Evolutionary conservation across 2,888 invertebrate species (phyloP), one percentile per base, ranked within the genome.

Genomic region (Agriopis leucophaearia): DNA sequence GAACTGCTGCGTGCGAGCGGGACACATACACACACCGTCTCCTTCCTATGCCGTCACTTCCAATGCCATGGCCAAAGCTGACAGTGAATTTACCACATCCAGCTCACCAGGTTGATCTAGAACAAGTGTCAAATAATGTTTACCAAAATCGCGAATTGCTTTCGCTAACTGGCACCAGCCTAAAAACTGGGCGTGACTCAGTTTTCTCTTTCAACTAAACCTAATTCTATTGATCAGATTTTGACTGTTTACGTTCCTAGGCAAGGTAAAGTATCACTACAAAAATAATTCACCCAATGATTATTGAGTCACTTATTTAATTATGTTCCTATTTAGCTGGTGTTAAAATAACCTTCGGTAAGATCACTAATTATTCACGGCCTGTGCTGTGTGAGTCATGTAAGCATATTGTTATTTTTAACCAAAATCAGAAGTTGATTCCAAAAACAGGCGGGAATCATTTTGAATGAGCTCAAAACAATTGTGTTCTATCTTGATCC

Each of bases 1-100:
- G 93, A 94, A 92, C 92, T 90, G 86, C 84, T 86, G 84, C 78
- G 89, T 72, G 83, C 73, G 89, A 93, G 83, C 75, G 90, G 84
- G 92, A 92, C 78, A 56, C 73, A 72, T 18, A 70, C 79, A 76
- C 70, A 69, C 72, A 74, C 77, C 67, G 80, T 69, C 75, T 63
- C 68, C 47, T 52, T 66, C 61, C 45, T 69, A 61, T 57, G 60
- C 68, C 72, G 60, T 75, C 77, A 63, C 74, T 76, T 81, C 85
- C 91, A 92, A 90, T 90, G 91, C 93, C 93, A 92, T 87, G 91
- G 92, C 84, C 91, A 88, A 83, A 78, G 84, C 82, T 86, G 83
- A 84, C 84, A 81, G 80, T 84, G 80, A 88, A 88, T 86, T 83
- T 85, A 85, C 86, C 86, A 84, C 85, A 88, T 87, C 87, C 82